Evolutionary conservation across 2,888 invertebrate species (phyloP).

Genomic region (Chloroclysta siterata): DNA sequence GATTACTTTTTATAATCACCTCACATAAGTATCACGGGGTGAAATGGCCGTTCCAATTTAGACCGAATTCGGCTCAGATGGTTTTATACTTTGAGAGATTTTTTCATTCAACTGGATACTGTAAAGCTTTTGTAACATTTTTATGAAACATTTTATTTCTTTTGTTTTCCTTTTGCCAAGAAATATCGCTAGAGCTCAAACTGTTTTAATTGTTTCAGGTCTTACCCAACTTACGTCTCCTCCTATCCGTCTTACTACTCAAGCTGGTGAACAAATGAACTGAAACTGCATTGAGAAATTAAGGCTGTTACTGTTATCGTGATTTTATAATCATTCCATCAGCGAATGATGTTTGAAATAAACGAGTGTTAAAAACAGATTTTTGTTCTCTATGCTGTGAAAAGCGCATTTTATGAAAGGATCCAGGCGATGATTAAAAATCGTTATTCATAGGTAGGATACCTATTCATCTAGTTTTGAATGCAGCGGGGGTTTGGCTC

Average conservation of each 20-base stretch:
- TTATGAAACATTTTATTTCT: neutral
- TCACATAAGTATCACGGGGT: slow-evolving; percentile 28
- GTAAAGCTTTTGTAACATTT: neutral
- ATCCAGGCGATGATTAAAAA: slow-evolving; percentile 26
- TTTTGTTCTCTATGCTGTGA: slow-evolving; percentile 21
- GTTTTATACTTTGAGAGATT: neutral
- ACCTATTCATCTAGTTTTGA: slow-evolving; percentile 25
- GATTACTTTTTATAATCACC: slow-evolving; percentile 37
- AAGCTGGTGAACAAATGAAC: slow-evolving; percentile 45
- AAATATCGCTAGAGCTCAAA: neutral
- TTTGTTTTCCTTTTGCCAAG: neutral
- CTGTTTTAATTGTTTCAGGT: slow-evolving; percentile 44
- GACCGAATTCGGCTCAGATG: slow-evolving; percentile 7
- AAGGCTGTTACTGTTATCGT: slow-evolving; percentile 27
- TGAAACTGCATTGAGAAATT: slow-evolving; percentile 17
- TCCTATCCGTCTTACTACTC: slow-evolving; percentile 44
- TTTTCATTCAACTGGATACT: neutral
- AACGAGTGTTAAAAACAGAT: slow-evolving; percentile 29
- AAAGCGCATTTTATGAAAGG: slow-evolving; percentile 1
- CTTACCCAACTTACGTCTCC: slow-evolving; percentile 42
- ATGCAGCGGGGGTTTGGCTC: slow-evolving; percentile 24
- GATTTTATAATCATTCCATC: slow-evolving; percentile 25
- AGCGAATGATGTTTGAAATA: slow-evolving; percentile 33
- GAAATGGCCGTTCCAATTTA: slow-evolving; percentile 24
- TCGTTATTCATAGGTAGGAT: slow-evolving; percentile 14